Conservation (phyloP, 2,888 invertebrate genomes). For the Melanophora roralis region DNA sequence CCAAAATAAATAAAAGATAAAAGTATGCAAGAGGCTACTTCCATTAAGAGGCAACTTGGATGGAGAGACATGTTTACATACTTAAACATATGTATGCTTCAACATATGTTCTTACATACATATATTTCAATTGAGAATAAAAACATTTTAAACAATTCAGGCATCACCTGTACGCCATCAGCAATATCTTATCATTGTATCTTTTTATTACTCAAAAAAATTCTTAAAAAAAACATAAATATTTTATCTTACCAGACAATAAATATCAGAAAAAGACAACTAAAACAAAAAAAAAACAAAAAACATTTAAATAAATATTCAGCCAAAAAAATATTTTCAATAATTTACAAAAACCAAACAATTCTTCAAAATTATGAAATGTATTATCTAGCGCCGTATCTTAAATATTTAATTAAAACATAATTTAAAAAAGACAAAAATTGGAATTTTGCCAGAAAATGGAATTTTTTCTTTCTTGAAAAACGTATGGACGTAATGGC, state of each 20-base stretch:
- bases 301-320: background rate
- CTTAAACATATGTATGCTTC: too few relatives aligned
- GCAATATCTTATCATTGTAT: constrained; percentile 7
- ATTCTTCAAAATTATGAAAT: constrained; percentile 21
- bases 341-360: constrained; percentile 12
- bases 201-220: background rate
- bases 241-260: background rate
- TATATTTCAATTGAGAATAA: too few relatives aligned
- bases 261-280: background rate
- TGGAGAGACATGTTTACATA: too few relatives aligned
- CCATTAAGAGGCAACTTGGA: too few relatives aligned
- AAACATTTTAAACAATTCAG: background rate
- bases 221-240: background rate
- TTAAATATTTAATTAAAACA: constrained; percentile 49
- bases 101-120: too few relatives aligned
- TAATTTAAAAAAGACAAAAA: constrained; percentile 37
- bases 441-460: constrained; percentile 54
- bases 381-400: background rate
- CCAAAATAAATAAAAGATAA: too few relatives aligned
- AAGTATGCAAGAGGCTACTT: too few relatives aligned
- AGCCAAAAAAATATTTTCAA: background rate
- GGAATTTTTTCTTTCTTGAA: constrained; percentile 22
- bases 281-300: background rate
- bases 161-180: constrained; percentile 37
- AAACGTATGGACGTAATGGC: constrained; percentile 7